phyloP scores from a whole-genome alignment of 37 sponge, comb jelly and placozoan genomes.

The Tethya wilhelma region DNA sequence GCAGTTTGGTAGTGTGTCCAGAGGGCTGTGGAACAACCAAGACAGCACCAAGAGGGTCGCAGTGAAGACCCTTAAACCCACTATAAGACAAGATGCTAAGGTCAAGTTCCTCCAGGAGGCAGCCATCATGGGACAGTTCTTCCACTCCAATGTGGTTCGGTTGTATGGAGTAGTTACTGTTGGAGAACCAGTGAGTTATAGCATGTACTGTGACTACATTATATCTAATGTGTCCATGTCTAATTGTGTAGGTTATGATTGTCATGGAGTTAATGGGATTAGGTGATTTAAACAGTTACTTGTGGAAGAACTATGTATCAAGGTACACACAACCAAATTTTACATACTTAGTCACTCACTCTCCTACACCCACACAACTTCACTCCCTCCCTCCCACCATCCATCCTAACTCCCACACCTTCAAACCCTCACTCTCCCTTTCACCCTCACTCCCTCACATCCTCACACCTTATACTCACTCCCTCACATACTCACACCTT shows the following conservation, averaged over 20 bases:
- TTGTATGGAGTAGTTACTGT: conserved; percentile 71
- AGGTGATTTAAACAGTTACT: conserved; percentile 48
- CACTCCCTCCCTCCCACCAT: too few relatives aligned
- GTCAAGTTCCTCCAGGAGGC: conserved; percentile 77
- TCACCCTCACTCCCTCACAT: too few relatives aligned
- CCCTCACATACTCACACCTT: background rate
- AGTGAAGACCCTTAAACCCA: conserved; percentile 50
- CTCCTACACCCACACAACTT: too few relatives aligned
- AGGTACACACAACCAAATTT: too few relatives aligned
- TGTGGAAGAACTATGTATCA: conserved; percentile 34
- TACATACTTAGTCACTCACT: too few relatives aligned
- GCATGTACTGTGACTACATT: background rate
- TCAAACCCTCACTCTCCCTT: too few relatives aligned
- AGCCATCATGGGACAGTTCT: conserved; percentile 78
- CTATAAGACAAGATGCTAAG: conserved; percentile 11
- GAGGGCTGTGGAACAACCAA: conserved; percentile 26
- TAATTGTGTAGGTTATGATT: conserved; percentile 39
- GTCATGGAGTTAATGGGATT: conserved; percentile 59
- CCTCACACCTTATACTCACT: background rate
- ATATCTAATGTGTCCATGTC: background rate
- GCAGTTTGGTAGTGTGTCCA: conserved; percentile 68
- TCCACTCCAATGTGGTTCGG: conserved; percentile 65
- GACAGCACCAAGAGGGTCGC: conserved; percentile 36
- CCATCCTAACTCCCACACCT: too few relatives aligned
- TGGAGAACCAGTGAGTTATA: conserved; percentile 45